phyloP scores from a whole-genome alignment of 2,888 invertebrate genomes.

The Micoletzkya japonica region DNA sequence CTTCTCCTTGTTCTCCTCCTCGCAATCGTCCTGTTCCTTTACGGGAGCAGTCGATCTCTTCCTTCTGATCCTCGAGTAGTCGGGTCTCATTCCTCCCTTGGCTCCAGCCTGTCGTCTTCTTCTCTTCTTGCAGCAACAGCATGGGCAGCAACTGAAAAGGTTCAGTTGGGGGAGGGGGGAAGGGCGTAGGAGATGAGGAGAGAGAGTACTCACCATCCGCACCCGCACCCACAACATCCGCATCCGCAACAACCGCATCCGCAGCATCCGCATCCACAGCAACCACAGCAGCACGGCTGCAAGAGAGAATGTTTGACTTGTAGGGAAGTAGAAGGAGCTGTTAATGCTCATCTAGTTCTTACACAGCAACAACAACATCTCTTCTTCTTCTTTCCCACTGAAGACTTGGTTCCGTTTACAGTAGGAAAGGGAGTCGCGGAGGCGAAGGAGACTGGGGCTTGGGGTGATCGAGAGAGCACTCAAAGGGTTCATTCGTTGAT shows the following conservation, averaged over 20 bases:
- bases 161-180: background rate
- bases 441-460: too few relatives aligned
- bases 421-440: too few relatives aligned
- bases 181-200: slow-evolving; percentile 5
- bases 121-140: slow-evolving; percentile 18
- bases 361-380: too few relatives aligned
- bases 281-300: slow-evolving; percentile 13
- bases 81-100: too few relatives aligned
- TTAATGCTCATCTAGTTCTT: too few relatives aligned
- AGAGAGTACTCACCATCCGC: slow-evolving; percentile 6
- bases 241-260: slow-evolving; percentile 18
- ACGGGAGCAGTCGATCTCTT: background rate
- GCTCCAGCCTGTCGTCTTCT: too few relatives aligned
- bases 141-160: slow-evolving; percentile 7
- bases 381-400: too few relatives aligned
- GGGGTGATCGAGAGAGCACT: too few relatives aligned
- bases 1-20: background rate
- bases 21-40: slow-evolving; percentile 4
- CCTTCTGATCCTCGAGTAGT: slow-evolving; percentile 14
- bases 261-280: background rate
- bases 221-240: background rate
- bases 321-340: too few relatives aligned
- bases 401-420: too few relatives aligned
- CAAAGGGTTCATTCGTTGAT: too few relatives aligned
- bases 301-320: too few relatives aligned